These are phyloP conservation scores for Tenthredo mesomela DNA, from an alignment of 2,888 invertebrate genomes.

Conservation along the genomic window DNA sequence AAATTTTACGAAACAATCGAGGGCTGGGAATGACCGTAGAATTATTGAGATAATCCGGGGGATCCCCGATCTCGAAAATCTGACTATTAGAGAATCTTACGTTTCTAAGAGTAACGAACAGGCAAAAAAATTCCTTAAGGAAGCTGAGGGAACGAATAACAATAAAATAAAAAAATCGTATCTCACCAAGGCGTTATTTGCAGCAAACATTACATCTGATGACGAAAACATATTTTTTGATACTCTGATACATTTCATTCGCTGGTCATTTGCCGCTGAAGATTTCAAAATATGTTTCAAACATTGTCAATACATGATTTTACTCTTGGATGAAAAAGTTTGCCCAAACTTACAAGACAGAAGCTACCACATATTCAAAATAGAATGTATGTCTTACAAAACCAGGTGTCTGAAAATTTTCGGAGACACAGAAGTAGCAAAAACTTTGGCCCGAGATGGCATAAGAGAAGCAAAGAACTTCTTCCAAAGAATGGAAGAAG, in stretches of 20 bases:
- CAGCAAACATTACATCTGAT: conserved; percentile 61
- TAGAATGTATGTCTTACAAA: conserved; percentile 64
- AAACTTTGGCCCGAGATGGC: conserved; percentile 20
- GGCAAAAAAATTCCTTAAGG: conserved; percentile 62
- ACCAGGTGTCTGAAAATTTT: conserved; percentile 63
- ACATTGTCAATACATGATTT: conserved; percentile 67
- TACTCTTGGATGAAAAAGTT: conserved; percentile 56
- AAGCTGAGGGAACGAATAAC: conserved; percentile 49
- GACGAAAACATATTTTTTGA: conserved; percentile 59
- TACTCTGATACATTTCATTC: conserved; percentile 66
- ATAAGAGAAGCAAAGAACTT: conserved; percentile 33
- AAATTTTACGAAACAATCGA: conserved; percentile 33
- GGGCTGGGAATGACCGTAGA: conserved; percentile 62
- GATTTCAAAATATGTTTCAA: conserved; percentile 64
- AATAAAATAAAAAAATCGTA: conserved; percentile 55
- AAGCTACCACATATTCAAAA: conserved; percentile 52
- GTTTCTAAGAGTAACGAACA: conserved; percentile 64
- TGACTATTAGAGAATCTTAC: conserved; percentile 63
- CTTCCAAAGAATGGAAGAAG: conserved; percentile 55
- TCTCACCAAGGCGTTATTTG: conserved; percentile 68
- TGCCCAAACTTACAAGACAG: conserved; percentile 11
- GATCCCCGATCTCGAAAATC: conserved; percentile 60
- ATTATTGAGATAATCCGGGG: conserved; percentile 68
- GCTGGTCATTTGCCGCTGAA: conserved; percentile 61
- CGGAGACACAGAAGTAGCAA: conserved; percentile 22